Evolutionary conservation across 2,888 invertebrate genomes (phyloP).

Genomic region (Antheraea yamamai): DNA sequence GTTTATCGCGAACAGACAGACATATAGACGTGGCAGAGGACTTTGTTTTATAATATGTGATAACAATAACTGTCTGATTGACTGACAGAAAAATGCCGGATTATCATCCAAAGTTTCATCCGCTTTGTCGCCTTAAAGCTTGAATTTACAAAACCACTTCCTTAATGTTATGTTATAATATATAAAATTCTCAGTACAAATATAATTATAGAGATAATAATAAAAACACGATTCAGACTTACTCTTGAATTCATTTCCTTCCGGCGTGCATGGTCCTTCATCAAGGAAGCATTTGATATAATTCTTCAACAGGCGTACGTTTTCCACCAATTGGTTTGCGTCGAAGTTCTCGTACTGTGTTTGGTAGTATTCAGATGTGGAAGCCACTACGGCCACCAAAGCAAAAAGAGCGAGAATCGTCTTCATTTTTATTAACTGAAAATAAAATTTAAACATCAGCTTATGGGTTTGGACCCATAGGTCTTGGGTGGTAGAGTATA

Average conservation of each 20-base stretch:
- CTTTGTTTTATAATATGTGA: no score
- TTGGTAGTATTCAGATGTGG: constrained; percentile 80
- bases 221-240: constrained; percentile 46
- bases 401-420: constrained; percentile 43
- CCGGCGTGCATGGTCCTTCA: constrained; percentile 85
- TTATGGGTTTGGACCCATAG: not conserved
- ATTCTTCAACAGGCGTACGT: constrained; percentile 84
- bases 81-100: no score
- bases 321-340: constrained; percentile 83
- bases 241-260: constrained; percentile 87
- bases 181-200: no score
- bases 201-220: no score
- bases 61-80: no score
- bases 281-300: constrained; percentile 87
- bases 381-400: constrained; percentile 49
- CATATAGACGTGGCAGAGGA: no score
- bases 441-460: not conserved
- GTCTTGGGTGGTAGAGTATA: no score
- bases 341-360: constrained; percentile 87
- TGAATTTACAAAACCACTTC: no score
- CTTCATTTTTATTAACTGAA: constrained; percentile 46
- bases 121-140: no score
- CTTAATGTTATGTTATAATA: no score
- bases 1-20: no score
- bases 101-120: no score